phyloP scores from a whole-genome alignment of 2,113 vertebrate species.

The Psammodynastes pulverulentus region DNA sequence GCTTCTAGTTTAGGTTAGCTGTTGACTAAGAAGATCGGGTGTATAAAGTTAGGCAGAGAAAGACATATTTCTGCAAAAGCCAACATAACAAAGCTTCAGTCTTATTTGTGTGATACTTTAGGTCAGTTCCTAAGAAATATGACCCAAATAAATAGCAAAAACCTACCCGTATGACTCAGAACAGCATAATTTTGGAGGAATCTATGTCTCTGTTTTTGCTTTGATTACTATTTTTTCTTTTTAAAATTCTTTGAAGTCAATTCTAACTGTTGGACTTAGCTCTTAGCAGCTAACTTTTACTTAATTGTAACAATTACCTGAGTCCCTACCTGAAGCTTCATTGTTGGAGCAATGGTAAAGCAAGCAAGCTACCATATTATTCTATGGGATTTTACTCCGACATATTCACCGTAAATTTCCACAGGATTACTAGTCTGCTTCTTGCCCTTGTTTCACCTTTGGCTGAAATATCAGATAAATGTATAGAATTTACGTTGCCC shows the following conservation, averaged over 20 bases:
- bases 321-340: neutral
- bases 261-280: too few relatives aligned
- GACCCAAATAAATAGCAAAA: neutral
- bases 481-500: neutral
- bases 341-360: neutral
- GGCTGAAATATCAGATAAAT: neutral
- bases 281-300: neutral
- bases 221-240: neutral
- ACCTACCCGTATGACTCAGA: neutral
- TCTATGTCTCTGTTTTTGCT: neutral
- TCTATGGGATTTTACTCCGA: neutral
- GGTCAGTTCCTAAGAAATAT: constrained; percentile 51
- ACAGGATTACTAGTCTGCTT: neutral
- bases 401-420: neutral
- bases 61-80: constrained; percentile 14
- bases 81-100: constrained; percentile 38
- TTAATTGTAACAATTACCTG: neutral
- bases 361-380: neutral
- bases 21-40: constrained; percentile 16
- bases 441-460: neutral
- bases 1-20: neutral
- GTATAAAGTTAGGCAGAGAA: constrained; percentile 20
- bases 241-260: neutral
- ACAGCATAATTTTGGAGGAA: neutral
- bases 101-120: constrained; percentile 21